Percentiles rank a stretch among this genome's conserved stretches.
phyloP scores from a whole-genome alignment of 2,888 invertebrate species.

The Beris morrisii region DNA sequence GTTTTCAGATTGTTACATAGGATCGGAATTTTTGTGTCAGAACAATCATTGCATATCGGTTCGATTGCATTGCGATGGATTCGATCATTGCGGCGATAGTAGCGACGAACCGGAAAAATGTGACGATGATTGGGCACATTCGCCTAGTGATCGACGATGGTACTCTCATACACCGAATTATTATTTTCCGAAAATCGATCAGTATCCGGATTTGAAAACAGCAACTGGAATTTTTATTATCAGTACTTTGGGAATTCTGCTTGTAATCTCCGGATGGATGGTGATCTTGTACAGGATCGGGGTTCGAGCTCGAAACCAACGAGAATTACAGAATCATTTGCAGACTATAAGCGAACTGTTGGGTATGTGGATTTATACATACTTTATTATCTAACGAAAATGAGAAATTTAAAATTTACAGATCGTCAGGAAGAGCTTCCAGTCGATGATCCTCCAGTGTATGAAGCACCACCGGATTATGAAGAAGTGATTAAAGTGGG shows the following conservation, averaged over 20 bases:
- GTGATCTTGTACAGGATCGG: slow-evolving; percentile 67
- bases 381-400: neutral
- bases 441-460: slow-evolving; percentile 64
- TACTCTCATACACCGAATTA: slow-evolving; percentile 71
- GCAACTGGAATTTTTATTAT: slow-evolving; percentile 67
- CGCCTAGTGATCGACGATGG: slow-evolving; percentile 62
- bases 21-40: slow-evolving; percentile 69
- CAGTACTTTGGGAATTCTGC: slow-evolving; percentile 65
- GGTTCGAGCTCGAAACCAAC: slow-evolving; percentile 62
- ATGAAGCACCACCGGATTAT: slow-evolving; percentile 73
- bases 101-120: slow-evolving; percentile 70
- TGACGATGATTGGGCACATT: slow-evolving; percentile 61
- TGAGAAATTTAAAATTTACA: slow-evolving; percentile 45
- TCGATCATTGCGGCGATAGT: slow-evolving; percentile 75
- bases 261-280: slow-evolving; percentile 65
- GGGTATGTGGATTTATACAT: slow-evolving; percentile 53
- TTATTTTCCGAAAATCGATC: slow-evolving; percentile 69
- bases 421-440: slow-evolving; percentile 56
- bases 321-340: slow-evolving; percentile 66
- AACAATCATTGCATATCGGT: slow-evolving; percentile 72
- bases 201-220: slow-evolving; percentile 66
- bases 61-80: slow-evolving; percentile 71
- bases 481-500: slow-evolving; percentile 66
- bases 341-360: slow-evolving; percentile 70
- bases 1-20: slow-evolving; percentile 65